Evolutionary conservation across 1,140 invertebrate genomes (phyloP).

Genomic region (Drosophila setifemur): DNA sequence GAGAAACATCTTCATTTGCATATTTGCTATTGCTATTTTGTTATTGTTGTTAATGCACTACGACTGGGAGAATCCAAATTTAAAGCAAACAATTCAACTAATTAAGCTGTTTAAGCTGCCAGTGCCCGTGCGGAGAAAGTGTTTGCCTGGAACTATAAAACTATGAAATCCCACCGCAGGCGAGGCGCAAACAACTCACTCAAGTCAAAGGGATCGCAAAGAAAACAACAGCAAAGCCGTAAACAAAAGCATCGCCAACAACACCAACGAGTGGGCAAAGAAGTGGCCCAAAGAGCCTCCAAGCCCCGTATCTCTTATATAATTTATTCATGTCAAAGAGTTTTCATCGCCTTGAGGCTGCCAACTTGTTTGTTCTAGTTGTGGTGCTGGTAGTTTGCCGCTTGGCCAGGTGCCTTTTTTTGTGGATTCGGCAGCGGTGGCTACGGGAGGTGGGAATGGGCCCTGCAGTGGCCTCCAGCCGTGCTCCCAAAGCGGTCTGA

Average conservation of each 20-base stretch:
- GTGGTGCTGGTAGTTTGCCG: slow-evolving; percentile 46
- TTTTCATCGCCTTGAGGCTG: slow-evolving; percentile 69
- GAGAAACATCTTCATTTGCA: slow-evolving; percentile 25
- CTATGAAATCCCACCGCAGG: slow-evolving; percentile 24
- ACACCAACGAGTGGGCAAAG: slow-evolving; percentile 3
- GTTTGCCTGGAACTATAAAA: slow-evolving; percentile 15
- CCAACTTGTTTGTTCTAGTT: slow-evolving; percentile 51
- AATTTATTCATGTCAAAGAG: slow-evolving; percentile 76
- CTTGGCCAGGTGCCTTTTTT: slow-evolving; percentile 40
- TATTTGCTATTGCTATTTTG: slow-evolving; percentile 20
- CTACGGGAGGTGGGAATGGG: neutral
- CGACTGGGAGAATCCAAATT: slow-evolving; percentile 7
- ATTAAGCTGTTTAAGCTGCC: slow-evolving; percentile 34
- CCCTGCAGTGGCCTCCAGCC: neutral
- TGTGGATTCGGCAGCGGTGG: neutral
- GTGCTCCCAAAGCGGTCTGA: slow-evolving; percentile 30
- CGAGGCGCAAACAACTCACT: slow-evolving; percentile 25
- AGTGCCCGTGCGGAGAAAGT: neutral
- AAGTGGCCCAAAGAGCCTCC: slow-evolving; percentile 18
- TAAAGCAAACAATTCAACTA: slow-evolving; percentile 37
- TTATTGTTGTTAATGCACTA: neutral
- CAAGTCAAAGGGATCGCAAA: slow-evolving; percentile 30
- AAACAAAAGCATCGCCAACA: slow-evolving; percentile 16
- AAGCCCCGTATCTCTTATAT: slow-evolving; percentile 28
- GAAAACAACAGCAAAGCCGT: slow-evolving; percentile 17